A percentile compares a stretch with the other conserved stretches of the same genome.
These are phyloP conservation scores for Hyperoplus immaculatus DNA, from an alignment of 2,797 vertebrate genomes.

Conservation along the genomic window DNA sequence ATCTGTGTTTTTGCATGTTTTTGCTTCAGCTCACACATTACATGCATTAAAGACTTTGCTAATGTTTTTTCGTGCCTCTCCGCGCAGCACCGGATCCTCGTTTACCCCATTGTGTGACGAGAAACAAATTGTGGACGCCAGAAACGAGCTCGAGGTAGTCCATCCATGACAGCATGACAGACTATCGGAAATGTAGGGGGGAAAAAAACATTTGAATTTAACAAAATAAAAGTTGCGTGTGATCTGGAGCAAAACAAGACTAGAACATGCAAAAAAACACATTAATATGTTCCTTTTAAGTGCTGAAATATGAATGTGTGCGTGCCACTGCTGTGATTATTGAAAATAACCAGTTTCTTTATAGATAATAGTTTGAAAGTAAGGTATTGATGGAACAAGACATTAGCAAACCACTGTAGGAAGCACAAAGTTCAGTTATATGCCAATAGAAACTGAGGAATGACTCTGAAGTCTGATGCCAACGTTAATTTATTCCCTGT, in stretches of 20 bases:
- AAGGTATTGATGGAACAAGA: conserved; percentile 21
- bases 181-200: background rate
- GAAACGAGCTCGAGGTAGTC: background rate
- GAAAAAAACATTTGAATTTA: background rate
- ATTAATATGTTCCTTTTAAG: conserved; percentile 3
- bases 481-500: conserved; percentile 73
- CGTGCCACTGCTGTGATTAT: conserved; percentile 65
- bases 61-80: conserved; percentile 23
- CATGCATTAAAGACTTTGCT: conserved; percentile 18
- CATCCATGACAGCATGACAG: conserved; percentile 20
- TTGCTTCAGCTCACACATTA: conserved; percentile 33
- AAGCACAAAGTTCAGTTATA: conserved; percentile 47
- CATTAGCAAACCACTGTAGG: conserved; percentile 51
- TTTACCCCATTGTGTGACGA: conserved; percentile 12
- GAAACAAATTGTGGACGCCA: conserved; percentile 11
- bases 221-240: background rate
- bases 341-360: conserved; percentile 24
- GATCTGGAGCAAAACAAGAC: conserved; percentile 34
- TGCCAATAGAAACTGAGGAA: conserved; percentile 41
- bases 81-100: conserved; percentile 32
- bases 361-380: conserved; percentile 13
- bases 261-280: conserved; percentile 39
- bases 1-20: conserved; percentile 63
- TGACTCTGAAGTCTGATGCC: conserved; percentile 37
- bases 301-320: conserved; percentile 45